Base-by-base conservation (phyloP, 1,140 invertebrate genomes). In the Drosophila persimilis region DNA sequence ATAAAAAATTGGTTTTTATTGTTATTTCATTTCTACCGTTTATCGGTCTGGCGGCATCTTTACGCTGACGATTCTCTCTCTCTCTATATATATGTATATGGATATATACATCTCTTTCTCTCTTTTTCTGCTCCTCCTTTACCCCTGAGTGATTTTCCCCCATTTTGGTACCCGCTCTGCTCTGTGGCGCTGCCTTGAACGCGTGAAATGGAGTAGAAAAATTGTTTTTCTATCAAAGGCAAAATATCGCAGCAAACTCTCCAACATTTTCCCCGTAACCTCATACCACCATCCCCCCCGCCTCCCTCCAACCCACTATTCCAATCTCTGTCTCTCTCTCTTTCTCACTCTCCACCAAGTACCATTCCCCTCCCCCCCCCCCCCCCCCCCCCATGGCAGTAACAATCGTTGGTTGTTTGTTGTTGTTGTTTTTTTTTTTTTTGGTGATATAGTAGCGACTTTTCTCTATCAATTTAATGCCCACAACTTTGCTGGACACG, bases 121-220 rank as follows among this genome's bases (percentile, higher is more conserved):
- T 9, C 11, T 22, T 43, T 50, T 44, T 55, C 44, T 69, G 59
- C 45, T 60, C 53, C 46, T 39, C 64, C 35, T 39, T 39, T 39
- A 39, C 35, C 35, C 11, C 35, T 53, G 47, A 60, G 31, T 60
- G 58, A 60, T 53, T 60, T n/a, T 1, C 60, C 17, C 46, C 51
- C 41, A 9, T 31, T 31, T 8, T 9, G 31, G 31, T 31, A 3
- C 50, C n/a, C 22, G 39, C 31, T 52, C 61, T 62, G 48, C 58
- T 50, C 43, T 57, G 66, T 55, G 65, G 55, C 41, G 56, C 62
- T 81, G 83, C 83, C 83, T 86, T 86, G 83, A 86, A 86, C 74
- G 78, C 83, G 83, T 83, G 83, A 86, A 86, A 86, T 86, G 83
- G 83, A 86, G 83, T 86, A 86, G 83, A 86, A 86, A 86, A 86